Base-by-base conservation (phyloP, 1,140 invertebrate species). In the Pemphigus obesinymphae region DNA sequence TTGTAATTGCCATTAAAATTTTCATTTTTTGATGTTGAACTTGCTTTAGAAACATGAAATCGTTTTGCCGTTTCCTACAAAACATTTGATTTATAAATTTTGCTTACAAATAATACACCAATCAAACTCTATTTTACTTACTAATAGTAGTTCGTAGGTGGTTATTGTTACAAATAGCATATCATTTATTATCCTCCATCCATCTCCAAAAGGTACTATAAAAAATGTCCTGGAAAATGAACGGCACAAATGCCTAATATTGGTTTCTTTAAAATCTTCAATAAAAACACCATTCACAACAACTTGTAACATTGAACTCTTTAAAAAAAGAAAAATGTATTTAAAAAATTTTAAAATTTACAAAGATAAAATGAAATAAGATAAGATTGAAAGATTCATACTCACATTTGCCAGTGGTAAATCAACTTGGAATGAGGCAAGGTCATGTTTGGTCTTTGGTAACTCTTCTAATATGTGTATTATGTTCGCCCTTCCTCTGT, bases 151-250 rank as follows among this genome's bases (percentile, higher is more conserved):
- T 45, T 80, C 76, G 8, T 61, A 37, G 11, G 31, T 45, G 1
- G 43, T 40, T 45, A 20, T 11, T 26, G 76, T 80, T 80, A 80
- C 6, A 61, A 63, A 63, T 1, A 63, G 10, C 76, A 80, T 80
- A 80, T 80, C 76, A 2, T 26, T 80, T 5, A 80, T 26, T 80
- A 80, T 80, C 45, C 76, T 80, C 76, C 76, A 80, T 29, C 76
- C 76, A 43, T 26, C 31, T 3, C 37, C 55, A 0, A 80, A 23
- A 6, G 76, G 76, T 0, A 61, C 37, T 63, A 80, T 80, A 29
- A 31, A 37, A 34, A 80, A 80, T 45, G 55, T 63, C 31, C 76
- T 80, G 4, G 37, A 29, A 17, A 80, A 80, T 63, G 76, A 80
- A 31, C 76, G 34, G 1, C 29, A 61, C 1, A 58, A 6, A 1